Base-by-base conservation (phyloP, 1,140 invertebrate species). In the Camponotus floridanus region DNA sequence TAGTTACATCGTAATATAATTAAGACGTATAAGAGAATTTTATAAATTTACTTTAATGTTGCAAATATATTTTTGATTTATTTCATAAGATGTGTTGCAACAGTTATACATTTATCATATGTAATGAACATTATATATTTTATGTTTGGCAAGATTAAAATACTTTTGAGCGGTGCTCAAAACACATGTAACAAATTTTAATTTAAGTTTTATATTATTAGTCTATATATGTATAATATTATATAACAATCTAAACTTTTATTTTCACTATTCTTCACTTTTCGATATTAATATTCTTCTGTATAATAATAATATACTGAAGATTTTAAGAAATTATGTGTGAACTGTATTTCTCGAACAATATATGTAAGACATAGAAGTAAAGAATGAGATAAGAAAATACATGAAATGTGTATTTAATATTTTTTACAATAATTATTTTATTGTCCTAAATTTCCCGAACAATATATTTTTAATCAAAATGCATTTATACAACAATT, bases 291-390 rank as follows among this genome's bases (percentile, higher is more conserved):
- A 26, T 51, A 9, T 3, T 48, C 31, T 78, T n/a, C 18, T 36
- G 3, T 15, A 31, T 36, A n/a, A 79, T 36, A 51, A 51, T n/a
- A n/a, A n/a, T n/a, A n/a, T n/a, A n/a, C 3, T 5, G 26, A 67
- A 3, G 36, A 79, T 67, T 65, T 36, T 9, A 71, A 65, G 15
- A 68, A n/a, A 80, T 57, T 70, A 80, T 57, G n/a, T 71, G 15
- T 55, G 42, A 70, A 21, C 11, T 57, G 13, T 68, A 80, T 80
- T 80, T 18, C 65, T 80, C 26, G 13, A 80, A 57, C 21, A 42
- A 78, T 78, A 31, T 26, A 51, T 70, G 76, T 80, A 80, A 78
- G 64, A 48, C 42, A 36, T 79, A 67, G 36, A 67, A 79, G 18
- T 79, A 67, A 65, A 65, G 31, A 33, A 73, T 33, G 62, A 36